These are phyloP conservation scores for Megalurothrips usitatus DNA, from an alignment of 2,888 invertebrate genomes.

Conservation along the genomic window DNA sequence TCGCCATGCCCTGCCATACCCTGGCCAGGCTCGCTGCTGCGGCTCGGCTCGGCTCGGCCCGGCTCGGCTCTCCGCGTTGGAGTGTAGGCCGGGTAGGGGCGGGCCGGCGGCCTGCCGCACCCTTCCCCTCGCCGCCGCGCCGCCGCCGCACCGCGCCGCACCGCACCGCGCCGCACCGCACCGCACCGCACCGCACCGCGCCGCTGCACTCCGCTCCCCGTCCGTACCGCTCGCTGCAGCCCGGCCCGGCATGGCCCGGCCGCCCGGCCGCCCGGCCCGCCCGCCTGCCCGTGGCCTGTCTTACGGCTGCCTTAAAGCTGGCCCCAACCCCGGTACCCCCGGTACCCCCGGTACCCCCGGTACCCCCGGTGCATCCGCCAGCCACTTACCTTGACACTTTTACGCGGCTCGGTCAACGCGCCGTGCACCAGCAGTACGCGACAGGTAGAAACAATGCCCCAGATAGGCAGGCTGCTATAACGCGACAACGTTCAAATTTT, in stretches of 20 bases:
- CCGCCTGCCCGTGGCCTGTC: neutral
- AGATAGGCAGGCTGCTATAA: too few species aligned
- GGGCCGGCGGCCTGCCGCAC: neutral
- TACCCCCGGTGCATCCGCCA: neutral
- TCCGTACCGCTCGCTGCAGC: neutral
- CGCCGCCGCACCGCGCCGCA: neutral
- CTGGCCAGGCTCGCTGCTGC: neutral
- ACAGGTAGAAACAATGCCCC: too few species aligned
- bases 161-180: too few species aligned
- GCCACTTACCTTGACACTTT: slow-evolving; percentile 8
- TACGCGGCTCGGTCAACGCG: neutral
- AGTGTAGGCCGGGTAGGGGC: too few species aligned
- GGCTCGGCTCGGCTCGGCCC: slow-evolving; percentile 12
- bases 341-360: neutral
- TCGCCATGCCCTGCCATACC: slow-evolving; percentile 4
- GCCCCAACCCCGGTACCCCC: neutral
- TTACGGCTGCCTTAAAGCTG: neutral
- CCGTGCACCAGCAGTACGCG: too few species aligned
- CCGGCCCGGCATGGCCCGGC: neutral
- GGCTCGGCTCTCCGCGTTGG: neutral
- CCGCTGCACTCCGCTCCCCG: too few species aligned
- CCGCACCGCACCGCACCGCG: too few species aligned
- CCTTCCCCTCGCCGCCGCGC: neutral
- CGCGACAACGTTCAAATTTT: too few species aligned
- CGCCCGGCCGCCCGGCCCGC: neutral